phyloP scores from a whole-genome alignment of 2,113 vertebrate species.

The Gobio gobio region DNA sequence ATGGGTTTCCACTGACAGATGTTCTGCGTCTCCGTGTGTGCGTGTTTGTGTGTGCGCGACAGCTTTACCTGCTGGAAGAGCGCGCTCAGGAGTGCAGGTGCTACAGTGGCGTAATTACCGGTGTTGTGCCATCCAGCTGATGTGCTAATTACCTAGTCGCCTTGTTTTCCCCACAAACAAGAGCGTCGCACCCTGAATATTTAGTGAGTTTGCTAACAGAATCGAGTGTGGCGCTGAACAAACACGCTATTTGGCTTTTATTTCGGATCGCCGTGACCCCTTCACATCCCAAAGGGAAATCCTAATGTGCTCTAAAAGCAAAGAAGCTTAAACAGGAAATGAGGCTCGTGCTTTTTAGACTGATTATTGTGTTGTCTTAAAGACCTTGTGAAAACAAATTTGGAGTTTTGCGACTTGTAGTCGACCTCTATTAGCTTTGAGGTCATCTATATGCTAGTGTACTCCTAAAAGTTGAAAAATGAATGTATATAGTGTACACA shows the following conservation, averaged over 20 bases:
- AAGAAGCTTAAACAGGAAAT: not conserved
- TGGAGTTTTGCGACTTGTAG: not conserved
- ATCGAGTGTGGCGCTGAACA: not conserved
- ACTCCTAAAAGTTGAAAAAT: too few relatives aligned
- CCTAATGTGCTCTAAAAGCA: conserved; percentile 4
- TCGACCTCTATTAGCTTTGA: not conserved
- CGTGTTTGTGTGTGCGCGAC: not conserved
- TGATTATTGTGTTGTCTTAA: conserved; percentile 13
- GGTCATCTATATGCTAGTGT: not conserved
- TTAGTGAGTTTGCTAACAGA: conserved; percentile 36
- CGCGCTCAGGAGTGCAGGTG: conserved; percentile 61
- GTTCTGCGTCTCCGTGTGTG: conserved; percentile 32
- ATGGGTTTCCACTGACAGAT: conserved; percentile 51
- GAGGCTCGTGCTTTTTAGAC: not conserved
- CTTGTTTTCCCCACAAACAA: conserved; percentile 77
- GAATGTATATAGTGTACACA: too few relatives aligned
- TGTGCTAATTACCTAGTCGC: conserved; percentile 77
- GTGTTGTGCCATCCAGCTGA: conserved; percentile 80
- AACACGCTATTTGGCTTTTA: not conserved
- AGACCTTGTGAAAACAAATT: not conserved
- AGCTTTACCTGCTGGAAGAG: conserved; percentile 58
- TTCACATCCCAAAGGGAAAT: not conserved
- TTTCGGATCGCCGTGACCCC: conserved; percentile 4
- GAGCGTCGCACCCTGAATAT: conserved; percentile 74
- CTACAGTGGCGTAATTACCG: conserved; percentile 75